Percentiles rank a stretch among this genome's conserved stretches.
Conservation (phyloP, 2,888 invertebrate species). For the Trachelus iudaicus region DNA sequence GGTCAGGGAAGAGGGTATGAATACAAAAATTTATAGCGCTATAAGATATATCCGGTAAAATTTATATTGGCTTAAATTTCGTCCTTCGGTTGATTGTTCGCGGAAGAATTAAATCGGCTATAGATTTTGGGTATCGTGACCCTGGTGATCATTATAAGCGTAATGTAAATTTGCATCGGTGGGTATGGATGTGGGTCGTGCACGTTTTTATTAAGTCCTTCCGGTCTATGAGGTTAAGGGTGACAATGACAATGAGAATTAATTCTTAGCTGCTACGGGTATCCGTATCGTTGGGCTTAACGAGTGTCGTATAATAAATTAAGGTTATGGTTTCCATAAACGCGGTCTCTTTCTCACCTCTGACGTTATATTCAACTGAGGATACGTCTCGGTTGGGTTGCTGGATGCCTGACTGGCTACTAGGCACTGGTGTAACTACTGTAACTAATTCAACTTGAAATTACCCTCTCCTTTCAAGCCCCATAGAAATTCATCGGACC, state of each 20-base stretch:
- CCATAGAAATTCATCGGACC: background rate
- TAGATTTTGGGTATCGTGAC: background rate
- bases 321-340: background rate
- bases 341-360: background rate
- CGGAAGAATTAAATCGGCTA: background rate
- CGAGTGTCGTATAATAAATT: background rate
- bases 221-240: background rate
- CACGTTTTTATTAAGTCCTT: background rate
- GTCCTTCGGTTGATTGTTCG: background rate
- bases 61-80: background rate
- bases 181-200: background rate
- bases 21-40: background rate
- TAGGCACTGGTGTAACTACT: constrained; percentile 8
- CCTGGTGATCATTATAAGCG: background rate
- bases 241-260: background rate
- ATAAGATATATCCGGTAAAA: background rate
- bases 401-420: background rate
- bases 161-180: background rate
- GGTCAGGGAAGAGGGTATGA: background rate
- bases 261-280: background rate
- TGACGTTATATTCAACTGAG: background rate
- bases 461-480: constrained; percentile 10
- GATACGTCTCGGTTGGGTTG: constrained; percentile 6
- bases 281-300: background rate
- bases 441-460: constrained; percentile 27